A percentile compares a stretch with the other conserved stretches of the same genome.
These are phyloP conservation scores for Leptarthrus brevirostris DNA, from an alignment of 2,888 invertebrate species.

Conservation along the genomic window DNA sequence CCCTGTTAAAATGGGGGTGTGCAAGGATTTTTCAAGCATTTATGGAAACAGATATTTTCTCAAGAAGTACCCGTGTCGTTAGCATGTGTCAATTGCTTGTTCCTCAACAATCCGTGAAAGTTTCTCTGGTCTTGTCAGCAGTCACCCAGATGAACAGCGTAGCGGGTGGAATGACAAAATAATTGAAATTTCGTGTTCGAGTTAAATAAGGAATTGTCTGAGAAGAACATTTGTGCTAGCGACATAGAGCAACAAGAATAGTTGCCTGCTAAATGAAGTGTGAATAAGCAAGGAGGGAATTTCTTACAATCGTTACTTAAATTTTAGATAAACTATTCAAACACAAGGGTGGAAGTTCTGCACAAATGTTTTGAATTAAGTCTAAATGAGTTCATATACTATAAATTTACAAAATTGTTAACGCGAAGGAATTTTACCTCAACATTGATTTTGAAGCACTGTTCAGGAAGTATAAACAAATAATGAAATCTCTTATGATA, in stretches of 20 bases:
- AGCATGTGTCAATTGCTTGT: not conserved
- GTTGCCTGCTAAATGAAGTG: conserved; percentile 1
- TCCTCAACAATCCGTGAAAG: not conserved
- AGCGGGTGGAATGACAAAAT: conserved; percentile 17
- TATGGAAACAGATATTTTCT: not conserved
- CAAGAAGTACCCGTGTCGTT: not conserved
- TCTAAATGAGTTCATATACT: too few relatives aligned
- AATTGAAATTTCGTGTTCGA: conserved; percentile 33
- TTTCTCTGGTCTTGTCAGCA: too few relatives aligned
- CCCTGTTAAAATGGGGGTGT: not conserved
- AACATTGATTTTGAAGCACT: too few relatives aligned
- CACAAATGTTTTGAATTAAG: too few relatives aligned
- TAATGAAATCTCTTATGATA: too few relatives aligned
- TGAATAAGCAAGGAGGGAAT: not conserved
- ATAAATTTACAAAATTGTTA: too few relatives aligned
- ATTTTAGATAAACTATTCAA: too few relatives aligned
- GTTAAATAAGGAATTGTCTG: not conserved
- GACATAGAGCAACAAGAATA: not conserved
- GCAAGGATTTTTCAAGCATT: not conserved
- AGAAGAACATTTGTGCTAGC: conserved; percentile 6
- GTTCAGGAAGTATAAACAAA: too few relatives aligned
- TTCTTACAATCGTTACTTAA: too few relatives aligned
- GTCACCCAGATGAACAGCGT: not conserved
- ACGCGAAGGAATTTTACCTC: too few relatives aligned
- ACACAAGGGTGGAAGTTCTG: too few relatives aligned